Conservation (phyloP, 2,113 vertebrate species). For the Chaetorhynchus papuensis region DNA sequence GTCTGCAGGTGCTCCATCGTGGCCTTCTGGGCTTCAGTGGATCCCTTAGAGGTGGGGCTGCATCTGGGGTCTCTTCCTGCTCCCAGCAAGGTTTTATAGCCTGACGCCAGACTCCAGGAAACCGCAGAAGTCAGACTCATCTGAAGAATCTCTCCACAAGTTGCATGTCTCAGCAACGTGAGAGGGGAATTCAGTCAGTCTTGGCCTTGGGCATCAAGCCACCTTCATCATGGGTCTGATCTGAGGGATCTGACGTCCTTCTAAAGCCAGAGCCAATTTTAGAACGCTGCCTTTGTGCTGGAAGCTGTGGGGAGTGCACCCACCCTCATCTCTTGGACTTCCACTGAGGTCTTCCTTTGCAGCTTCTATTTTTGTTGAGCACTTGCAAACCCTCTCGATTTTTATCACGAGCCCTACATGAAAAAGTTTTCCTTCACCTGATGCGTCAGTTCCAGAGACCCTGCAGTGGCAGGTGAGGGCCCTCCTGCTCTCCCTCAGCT, state of each 20-base stretch:
- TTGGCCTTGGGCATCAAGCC: not conserved
- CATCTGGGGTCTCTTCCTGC: not conserved
- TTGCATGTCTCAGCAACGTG: not conserved
- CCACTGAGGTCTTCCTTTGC: not conserved
- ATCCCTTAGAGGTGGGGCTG: not conserved
- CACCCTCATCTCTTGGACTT: not conserved
- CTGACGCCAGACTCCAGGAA: slow-evolving; percentile 47
- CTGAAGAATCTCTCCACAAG: not conserved
- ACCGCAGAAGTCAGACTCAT: slow-evolving; percentile 16
- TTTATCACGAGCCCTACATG: not conserved
- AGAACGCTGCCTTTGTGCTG: not conserved
- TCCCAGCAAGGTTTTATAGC: slow-evolving; percentile 46
- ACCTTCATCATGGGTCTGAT: not conserved
- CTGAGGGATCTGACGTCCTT: not conserved
- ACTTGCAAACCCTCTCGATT: not conserved
- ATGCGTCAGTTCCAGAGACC: not conserved
- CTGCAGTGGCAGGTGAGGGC: not conserved
- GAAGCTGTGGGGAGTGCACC: not conserved
- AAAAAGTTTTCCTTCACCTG: not conserved
- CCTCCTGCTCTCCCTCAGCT: not conserved
- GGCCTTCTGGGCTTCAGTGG: not conserved
- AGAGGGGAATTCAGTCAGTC: slow-evolving; percentile 1
- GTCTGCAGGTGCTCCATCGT: not conserved
- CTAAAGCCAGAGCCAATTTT: not conserved
- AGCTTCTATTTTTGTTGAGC: not conserved